Evolutionary conservation across 2,797 vertebrate genomes (phyloP).

Genomic region (Graptemys geographica): DNA sequence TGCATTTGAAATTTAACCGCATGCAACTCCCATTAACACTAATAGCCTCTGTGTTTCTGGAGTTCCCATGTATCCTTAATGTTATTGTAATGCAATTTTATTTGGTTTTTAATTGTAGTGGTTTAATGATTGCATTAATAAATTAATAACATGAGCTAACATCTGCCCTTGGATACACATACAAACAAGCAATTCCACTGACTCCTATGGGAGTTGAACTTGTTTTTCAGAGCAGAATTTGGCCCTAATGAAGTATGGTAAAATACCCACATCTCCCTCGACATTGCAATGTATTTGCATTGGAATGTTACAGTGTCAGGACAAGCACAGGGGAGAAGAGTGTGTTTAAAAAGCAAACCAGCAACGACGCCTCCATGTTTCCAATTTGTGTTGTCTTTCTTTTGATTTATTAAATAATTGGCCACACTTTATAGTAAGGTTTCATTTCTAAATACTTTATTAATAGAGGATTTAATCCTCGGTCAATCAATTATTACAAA

Average conservation of each 20-base stretch:
- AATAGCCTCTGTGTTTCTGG: constrained; percentile 4
- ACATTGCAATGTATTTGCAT: constrained; percentile 12
- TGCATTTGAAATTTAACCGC: not conserved
- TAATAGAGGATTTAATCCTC: not conserved
- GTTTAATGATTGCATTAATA: constrained; percentile 74
- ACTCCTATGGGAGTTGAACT: constrained; percentile 14
- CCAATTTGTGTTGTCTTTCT: not conserved
- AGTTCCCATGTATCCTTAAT: constrained; percentile 40
- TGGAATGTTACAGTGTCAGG: not conserved
- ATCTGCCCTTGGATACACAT: constrained; percentile 3
- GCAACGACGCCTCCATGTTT: not conserved
- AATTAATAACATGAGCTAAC: not conserved
- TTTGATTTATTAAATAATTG: not conserved
- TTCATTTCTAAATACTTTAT: not conserved
- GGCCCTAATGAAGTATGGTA: constrained; percentile 31
- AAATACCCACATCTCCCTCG: constrained; percentile 5
- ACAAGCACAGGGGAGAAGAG: not conserved
- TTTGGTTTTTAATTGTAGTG: constrained; percentile 60
- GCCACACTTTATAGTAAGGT: not conserved
- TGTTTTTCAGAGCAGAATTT: constrained; percentile 25
- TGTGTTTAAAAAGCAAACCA: not conserved
- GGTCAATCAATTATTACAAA: not conserved
- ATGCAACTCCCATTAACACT: constrained; percentile 35
- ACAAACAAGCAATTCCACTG: not conserved
- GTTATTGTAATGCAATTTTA: constrained; percentile 47